A percentile compares a stretch with the other conserved stretches of the same genome.
Evolutionary conservation across 2,888 invertebrate genomes (phyloP).

Genomic region (Drosophila nr. perissopoda): DNA sequence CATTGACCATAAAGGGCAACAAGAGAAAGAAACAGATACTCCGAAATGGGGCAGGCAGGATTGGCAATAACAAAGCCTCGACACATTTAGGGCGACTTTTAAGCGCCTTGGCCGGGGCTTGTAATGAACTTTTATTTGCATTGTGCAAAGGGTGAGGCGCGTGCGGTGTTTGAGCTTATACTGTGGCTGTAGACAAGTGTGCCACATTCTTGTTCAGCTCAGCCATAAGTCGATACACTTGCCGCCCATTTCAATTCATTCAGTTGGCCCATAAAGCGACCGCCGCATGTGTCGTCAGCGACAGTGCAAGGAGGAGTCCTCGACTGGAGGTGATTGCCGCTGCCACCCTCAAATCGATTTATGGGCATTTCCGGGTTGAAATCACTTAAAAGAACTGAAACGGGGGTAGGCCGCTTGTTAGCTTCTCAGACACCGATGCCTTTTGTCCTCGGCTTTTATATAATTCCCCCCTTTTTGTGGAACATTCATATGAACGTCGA

Average conservation of each 20-base stretch:
- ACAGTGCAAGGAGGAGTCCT: constrained; percentile 36
- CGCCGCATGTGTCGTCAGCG: constrained; percentile 44
- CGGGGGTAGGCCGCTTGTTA: constrained; percentile 57
- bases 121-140: constrained; percentile 80
- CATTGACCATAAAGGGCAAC: constrained; percentile 71
- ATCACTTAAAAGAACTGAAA: constrained; percentile 72
- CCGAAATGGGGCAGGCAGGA: constrained; percentile 25
- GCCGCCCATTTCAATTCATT: constrained; percentile 79
- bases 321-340: constrained; percentile 23
- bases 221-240: constrained; percentile 76
- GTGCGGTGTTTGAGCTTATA: constrained; percentile 1
- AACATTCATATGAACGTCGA: constrained; percentile 52
- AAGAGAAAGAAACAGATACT: constrained; percentile 29
- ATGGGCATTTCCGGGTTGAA: constrained; percentile 79
- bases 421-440: constrained; percentile 37
- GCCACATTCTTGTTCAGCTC: constrained; percentile 59
- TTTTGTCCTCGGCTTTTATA: constrained; percentile 62
- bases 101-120: constrained; percentile 66
- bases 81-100: constrained; percentile 53
- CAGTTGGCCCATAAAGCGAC: constrained; percentile 74
- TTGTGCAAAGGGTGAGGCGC: constrained; percentile 38
- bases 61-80: constrained; percentile 50
- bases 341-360: constrained; percentile 69
- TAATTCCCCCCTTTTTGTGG: constrained; percentile 33
- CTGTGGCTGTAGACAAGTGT: constrained; percentile 56